A percentile compares a stretch with the other conserved stretches of the same genome.
These are phyloP conservation scores for Yponomeuta plumbellus DNA, from an alignment of 2,888 invertebrate species.

Conservation along the genomic window DNA sequence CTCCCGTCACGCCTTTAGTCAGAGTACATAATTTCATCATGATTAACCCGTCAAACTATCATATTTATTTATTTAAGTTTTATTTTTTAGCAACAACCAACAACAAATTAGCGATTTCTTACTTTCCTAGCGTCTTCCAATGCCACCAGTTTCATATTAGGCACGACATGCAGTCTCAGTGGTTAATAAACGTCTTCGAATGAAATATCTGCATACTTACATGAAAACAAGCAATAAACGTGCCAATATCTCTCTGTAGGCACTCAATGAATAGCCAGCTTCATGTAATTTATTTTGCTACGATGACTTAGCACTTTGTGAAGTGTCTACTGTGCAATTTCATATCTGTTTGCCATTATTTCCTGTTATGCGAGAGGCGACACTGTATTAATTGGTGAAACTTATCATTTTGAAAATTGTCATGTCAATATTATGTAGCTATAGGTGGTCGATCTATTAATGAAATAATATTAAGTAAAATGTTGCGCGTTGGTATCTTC, in stretches of 20 bases:
- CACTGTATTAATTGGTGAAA: background rate
- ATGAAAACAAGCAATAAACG: conserved; percentile 26
- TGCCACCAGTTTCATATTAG: no score
- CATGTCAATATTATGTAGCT: background rate
- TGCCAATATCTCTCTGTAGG: conserved; percentile 23
- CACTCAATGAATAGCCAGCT: conserved; percentile 26
- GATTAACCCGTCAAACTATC: no score
- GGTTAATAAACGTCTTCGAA: conserved; percentile 9
- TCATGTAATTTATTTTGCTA: background rate
- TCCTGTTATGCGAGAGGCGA: background rate
- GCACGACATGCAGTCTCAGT: background rate
- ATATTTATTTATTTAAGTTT: no score
- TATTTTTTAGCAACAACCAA: no score
- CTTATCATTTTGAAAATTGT: conserved; percentile 1
- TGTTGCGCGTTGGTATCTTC: no score
- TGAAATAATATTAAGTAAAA: no score
- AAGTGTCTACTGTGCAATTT: background rate
- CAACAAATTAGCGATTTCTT: no score
- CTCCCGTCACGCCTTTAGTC: no score
- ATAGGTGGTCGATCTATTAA: no score
- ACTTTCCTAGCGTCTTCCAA: no score
- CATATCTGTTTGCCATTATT: background rate
- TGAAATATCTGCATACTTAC: conserved; percentile 21
- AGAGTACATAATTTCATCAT: no score
- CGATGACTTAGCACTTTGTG: conserved; percentile 7